phyloP scores from a whole-genome alignment of 2,888 invertebrate species.

The Mamestra brassicae region DNA sequence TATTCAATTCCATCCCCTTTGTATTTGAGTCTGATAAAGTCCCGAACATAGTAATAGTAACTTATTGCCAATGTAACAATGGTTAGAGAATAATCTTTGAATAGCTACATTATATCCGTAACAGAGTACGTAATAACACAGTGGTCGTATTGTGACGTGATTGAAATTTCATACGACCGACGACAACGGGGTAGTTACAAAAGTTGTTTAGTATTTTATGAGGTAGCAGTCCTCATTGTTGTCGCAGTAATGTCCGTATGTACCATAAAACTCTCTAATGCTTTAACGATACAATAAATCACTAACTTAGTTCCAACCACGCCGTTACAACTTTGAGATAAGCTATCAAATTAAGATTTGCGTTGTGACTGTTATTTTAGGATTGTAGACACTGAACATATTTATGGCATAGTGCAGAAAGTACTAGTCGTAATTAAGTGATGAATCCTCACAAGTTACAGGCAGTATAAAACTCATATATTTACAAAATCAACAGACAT shows the following conservation, averaged over 20 bases:
- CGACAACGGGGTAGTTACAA: constrained; percentile 73
- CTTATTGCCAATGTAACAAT: constrained; percentile 64
- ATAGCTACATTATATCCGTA: constrained; percentile 61
- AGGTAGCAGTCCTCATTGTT: constrained; percentile 75
- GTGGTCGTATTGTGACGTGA: constrained; percentile 70
- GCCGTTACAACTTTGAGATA: constrained; percentile 57
- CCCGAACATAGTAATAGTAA: constrained; percentile 57
- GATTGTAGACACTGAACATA: constrained; percentile 5
- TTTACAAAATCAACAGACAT: constrained; percentile 7
- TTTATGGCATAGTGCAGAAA: constrained; percentile 14
- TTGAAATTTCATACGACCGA: constrained; percentile 77
- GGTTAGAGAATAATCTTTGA: constrained; percentile 62
- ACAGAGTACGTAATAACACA: constrained; percentile 66
- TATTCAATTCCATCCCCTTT: constrained; percentile 64
- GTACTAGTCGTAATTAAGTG: constrained; percentile 11
- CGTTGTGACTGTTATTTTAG: constrained; percentile 44
- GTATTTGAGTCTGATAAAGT: constrained; percentile 57
- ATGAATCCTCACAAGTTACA: constrained; percentile 3
- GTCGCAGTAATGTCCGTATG: constrained; percentile 74
- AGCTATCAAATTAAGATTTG: constrained; percentile 62
- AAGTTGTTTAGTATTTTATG: constrained; percentile 81
- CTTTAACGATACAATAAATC: constrained; percentile 74
- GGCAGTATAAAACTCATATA: background rate
- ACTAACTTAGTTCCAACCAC: constrained; percentile 64
- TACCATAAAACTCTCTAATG: constrained; percentile 76